A percentile compares a stretch with the other conserved stretches of the same genome.
phyloP scores from a whole-genome alignment of 2,113 vertebrate genomes.

The Corydoras sp. region DNA sequence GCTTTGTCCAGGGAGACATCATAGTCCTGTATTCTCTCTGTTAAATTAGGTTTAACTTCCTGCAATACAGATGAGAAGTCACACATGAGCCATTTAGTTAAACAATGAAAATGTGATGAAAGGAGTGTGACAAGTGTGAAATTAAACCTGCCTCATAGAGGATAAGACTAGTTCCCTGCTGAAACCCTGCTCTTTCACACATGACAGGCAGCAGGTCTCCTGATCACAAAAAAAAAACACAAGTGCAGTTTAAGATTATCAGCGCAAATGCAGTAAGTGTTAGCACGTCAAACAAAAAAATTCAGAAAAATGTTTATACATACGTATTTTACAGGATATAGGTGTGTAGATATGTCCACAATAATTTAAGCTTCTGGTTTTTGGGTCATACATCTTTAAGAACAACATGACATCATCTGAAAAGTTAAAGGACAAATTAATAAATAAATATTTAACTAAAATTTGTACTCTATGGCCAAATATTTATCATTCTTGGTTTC shows the following conservation, averaged over 20 bases:
- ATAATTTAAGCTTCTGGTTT: conserved; percentile 99
- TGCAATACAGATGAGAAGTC: conserved; percentile 47
- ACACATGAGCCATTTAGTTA: background rate
- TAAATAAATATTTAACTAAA: too few relatives aligned
- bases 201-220: conserved; percentile 98
- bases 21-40: conserved; percentile 98
- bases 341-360: conserved; percentile 99
- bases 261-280: background rate
- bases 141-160: conserved; percentile 85
- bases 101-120: background rate
- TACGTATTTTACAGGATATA: conserved; percentile 99
- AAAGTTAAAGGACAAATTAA: conserved; percentile 14
- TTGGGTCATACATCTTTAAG: conserved; percentile 99
- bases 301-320: conserved; percentile 31
- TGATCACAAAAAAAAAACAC: conserved; percentile 51
- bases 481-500: background rate
- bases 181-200: conserved; percentile 99
- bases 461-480: too few relatives aligned
- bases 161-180: conserved; percentile 99
- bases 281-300: background rate
- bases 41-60: conserved; percentile 99
- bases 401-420: conserved; percentile 98
- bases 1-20: conserved; percentile 99
- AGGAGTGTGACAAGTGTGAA: background rate
- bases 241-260: background rate